phyloP scores from a whole-genome alignment of 2,888 invertebrate species.

The Tipula vernalis region DNA sequence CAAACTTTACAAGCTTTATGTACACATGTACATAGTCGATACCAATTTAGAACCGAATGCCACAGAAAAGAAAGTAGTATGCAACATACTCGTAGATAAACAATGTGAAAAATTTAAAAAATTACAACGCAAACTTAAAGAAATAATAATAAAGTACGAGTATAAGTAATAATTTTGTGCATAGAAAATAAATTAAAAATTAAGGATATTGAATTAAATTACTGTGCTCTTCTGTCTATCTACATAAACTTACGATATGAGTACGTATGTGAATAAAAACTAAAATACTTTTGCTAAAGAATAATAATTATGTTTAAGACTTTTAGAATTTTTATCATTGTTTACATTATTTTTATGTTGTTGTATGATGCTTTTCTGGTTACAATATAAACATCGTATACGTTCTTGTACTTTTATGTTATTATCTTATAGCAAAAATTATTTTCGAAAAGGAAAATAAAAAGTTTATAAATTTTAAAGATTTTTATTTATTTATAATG shows the following conservation, averaged over 20 bases:
- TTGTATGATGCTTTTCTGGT: neutral
- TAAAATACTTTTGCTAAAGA: too few species aligned
- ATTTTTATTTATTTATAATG: neutral
- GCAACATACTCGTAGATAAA: neutral
- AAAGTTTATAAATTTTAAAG: neutral
- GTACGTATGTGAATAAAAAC: too few species aligned
- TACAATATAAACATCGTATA: neutral
- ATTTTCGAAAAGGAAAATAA: neutral
- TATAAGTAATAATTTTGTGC: neutral
- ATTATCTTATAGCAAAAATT: neutral
- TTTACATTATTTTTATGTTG: neutral
- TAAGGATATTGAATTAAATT: neutral
- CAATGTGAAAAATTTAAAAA: neutral
- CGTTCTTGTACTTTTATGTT: neutral
- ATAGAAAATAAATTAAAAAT: conserved; percentile 1
- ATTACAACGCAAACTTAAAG: neutral
- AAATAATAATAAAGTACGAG: neutral
- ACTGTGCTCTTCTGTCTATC: neutral
- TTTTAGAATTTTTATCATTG: neutral
- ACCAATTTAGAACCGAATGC: neutral
- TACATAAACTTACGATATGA: neutral
- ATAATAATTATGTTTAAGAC: neutral
- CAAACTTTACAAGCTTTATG: neutral
- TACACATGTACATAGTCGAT: neutral
- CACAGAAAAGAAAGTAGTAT: neutral